Percentiles rank a stretch among this genome's conserved stretches.
Conservation (phyloP, 2,113 vertebrate species). For the Thalassoma bifasciatum region DNA sequence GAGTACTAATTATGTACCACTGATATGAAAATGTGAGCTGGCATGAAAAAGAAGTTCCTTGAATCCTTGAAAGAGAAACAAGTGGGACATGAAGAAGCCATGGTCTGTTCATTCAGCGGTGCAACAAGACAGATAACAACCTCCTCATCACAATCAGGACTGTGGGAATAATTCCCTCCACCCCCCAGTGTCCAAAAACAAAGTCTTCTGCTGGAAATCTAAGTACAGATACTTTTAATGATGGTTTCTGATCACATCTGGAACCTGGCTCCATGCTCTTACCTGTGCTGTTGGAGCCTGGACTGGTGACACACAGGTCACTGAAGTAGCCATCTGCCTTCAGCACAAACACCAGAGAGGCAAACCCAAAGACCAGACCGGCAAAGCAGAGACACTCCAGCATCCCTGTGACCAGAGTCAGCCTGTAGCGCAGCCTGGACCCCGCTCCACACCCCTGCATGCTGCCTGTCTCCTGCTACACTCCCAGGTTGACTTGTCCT, state of each 20-base stretch:
- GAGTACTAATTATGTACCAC: no score
- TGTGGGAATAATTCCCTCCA: no score
- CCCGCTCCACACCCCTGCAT: slow-evolving; percentile 57
- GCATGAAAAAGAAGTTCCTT: no score
- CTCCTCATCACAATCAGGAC: no score
- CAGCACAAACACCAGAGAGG: slow-evolving; percentile 90
- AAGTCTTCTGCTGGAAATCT: no score
- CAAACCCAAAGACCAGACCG: slow-evolving; percentile 88
- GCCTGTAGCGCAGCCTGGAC: slow-evolving; percentile 69
- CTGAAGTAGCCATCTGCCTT: slow-evolving; percentile 87
- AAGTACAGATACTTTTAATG: no score
- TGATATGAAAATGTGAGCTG: no score
- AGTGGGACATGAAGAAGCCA: no score
- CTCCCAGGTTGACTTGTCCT: neutral
- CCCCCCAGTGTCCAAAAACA: no score
- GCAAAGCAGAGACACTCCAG: slow-evolving; percentile 88
- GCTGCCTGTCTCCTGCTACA: neutral
- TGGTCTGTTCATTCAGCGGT: no score
- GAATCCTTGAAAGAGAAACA: no score
- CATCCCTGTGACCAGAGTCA: slow-evolving; percentile 86
- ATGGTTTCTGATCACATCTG: neutral
- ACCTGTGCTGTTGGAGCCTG: slow-evolving; percentile 67
- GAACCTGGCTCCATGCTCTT: slow-evolving; percentile 5
- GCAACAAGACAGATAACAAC: no score
- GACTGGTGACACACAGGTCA: slow-evolving; percentile 71